These are phyloP conservation scores for Chrosomus eos DNA, from an alignment of 2,797 vertebrate species.

Conservation along the genomic window DNA sequence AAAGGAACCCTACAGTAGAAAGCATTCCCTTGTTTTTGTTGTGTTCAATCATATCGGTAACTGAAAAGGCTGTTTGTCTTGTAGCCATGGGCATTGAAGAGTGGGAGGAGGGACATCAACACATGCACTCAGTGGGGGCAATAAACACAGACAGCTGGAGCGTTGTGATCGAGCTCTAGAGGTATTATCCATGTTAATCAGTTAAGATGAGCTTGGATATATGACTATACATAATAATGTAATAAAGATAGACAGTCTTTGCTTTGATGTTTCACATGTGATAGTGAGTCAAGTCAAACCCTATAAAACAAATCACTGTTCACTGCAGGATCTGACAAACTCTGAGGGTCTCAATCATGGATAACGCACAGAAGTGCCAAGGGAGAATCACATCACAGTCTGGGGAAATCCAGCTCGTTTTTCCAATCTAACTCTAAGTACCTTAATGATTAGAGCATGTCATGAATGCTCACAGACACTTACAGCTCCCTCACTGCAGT, in stretches of 20 bases:
- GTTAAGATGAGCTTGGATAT: slow-evolving; percentile 45
- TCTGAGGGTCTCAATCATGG: slow-evolving; percentile 19
- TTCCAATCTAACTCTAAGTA: slow-evolving; percentile 46
- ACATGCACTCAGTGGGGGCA: slow-evolving; percentile 46
- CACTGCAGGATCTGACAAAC: slow-evolving; percentile 32
- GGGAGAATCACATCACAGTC: slow-evolving; percentile 36
- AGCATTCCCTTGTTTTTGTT: slow-evolving; percentile 40
- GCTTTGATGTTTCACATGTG: neutral
- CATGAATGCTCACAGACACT: slow-evolving; percentile 69
- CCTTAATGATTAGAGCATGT: slow-evolving; percentile 56
- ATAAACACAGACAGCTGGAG: slow-evolving; percentile 59
- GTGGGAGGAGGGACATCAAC: slow-evolving; percentile 50
- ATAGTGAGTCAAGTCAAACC: neutral
- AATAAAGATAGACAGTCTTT: slow-evolving; percentile 41
- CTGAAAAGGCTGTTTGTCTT: slow-evolving; percentile 41
- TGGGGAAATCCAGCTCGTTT: slow-evolving; percentile 45
- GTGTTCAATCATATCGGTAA: slow-evolving; percentile 52
- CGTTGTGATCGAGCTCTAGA: slow-evolving; percentile 50
- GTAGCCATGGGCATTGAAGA: slow-evolving; percentile 45
- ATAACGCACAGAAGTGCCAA: slow-evolving; percentile 32
- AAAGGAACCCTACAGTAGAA: slow-evolving; percentile 11
- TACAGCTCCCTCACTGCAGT: slow-evolving; percentile 65
- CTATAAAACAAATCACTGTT: slow-evolving; percentile 15
- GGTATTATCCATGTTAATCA: slow-evolving; percentile 56
- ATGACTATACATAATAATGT: slow-evolving; percentile 49